Percentiles rank a stretch among this genome's conserved stretches.
Evolutionary conservation across 2,797 vertebrate genomes (phyloP).

Genomic region (Acrossocheilus fasciatus): DNA sequence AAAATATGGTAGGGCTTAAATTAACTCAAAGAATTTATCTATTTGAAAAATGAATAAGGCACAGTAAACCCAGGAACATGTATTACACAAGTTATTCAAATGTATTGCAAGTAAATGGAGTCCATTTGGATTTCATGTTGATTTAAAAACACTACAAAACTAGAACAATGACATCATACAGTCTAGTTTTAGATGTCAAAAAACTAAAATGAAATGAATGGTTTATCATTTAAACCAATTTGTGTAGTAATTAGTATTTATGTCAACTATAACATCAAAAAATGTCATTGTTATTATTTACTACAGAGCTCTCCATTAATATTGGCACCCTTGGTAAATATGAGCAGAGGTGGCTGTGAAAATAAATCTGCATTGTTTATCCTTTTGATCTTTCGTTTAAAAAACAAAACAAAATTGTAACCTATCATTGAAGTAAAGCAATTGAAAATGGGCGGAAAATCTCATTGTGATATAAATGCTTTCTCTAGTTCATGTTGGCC

Average conservation of each 20-base stretch:
- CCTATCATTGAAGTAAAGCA: neutral
- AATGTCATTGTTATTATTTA: neutral
- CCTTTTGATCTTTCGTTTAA: neutral
- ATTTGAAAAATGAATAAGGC: neutral
- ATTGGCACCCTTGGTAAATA: neutral
- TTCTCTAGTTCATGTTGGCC: neutral
- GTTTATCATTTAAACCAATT: neutral
- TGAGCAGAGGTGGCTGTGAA: neutral
- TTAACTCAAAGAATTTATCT: neutral
- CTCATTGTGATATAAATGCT: neutral
- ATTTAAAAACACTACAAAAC: neutral
- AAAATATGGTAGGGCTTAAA: neutral
- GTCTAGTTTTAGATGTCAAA: neutral
- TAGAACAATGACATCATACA: neutral
- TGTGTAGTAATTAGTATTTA: too few species aligned
- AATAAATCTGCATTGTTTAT: neutral
- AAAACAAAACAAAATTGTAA: neutral
- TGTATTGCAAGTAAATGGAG: neutral
- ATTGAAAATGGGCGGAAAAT: neutral
- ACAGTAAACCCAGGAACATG: neutral
- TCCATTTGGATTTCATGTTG: slow-evolving; percentile 1
- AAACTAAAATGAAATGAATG: neutral
- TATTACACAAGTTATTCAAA: neutral
- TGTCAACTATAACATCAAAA: neutral
- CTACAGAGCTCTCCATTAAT: neutral